Evolutionary conservation across 2,113 vertebrate genomes (phyloP).

Genomic region (Gymnobelideus leadbeateri): DNA sequence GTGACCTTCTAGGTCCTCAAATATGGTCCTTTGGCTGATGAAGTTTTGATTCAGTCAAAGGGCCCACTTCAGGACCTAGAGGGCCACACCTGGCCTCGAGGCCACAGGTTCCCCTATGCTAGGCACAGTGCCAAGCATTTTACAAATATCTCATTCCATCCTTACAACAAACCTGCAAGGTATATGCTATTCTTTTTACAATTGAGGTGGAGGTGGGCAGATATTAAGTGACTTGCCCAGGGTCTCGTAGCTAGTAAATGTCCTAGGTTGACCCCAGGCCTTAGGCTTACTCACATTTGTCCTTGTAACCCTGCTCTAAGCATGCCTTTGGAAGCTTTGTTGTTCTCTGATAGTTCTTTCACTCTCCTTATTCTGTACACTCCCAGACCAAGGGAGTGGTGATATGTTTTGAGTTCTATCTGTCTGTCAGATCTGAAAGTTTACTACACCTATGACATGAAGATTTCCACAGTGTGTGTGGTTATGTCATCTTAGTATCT

Average conservation of each 20-base stretch:
- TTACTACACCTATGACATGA: background rate
- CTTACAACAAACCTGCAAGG: background rate
- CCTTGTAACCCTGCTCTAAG: background rate
- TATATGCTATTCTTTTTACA: background rate
- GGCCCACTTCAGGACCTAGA: too few species aligned
- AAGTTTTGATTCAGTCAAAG: too few species aligned
- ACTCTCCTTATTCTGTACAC: slow-evolving; percentile 13
- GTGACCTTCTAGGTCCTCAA: too few species aligned
- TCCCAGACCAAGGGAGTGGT: slow-evolving; percentile 27
- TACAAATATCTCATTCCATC: background rate
- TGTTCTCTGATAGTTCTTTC: background rate
- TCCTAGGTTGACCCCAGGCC: background rate
- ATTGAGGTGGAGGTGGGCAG: background rate
- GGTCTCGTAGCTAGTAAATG: background rate
- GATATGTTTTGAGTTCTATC: slow-evolving; percentile 17
- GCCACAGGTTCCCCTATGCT: background rate
- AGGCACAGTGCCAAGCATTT: background rate
- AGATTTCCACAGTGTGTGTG: background rate
- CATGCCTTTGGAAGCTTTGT: slow-evolving; percentile 43
- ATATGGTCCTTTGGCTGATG: too few species aligned
- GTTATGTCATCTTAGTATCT: background rate
- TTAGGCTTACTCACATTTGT: slow-evolving; percentile 41
- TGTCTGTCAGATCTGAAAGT: slow-evolving; percentile 39
- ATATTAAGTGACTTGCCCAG: background rate
- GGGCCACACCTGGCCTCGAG: too few species aligned